These are phyloP conservation scores for Trachythela sp. DNA, from an alignment of 64 coral and sea anemone species.

Conservation along the genomic window DNA sequence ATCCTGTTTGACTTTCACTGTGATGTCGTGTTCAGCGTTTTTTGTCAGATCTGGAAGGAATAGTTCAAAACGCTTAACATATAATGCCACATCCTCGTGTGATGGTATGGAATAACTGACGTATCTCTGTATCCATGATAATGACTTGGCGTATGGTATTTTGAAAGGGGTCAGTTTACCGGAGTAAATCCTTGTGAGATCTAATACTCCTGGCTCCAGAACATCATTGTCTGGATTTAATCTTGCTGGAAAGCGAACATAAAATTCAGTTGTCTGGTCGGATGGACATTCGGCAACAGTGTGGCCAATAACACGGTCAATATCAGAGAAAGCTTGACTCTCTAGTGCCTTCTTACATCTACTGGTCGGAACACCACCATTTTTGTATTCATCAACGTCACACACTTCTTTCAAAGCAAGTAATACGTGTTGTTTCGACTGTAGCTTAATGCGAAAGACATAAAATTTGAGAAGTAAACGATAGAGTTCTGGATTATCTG, in stretches of 20 bases:
- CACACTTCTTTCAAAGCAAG: not conserved
- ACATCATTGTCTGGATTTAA: not conserved
- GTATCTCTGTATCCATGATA: not conserved
- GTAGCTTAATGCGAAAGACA: not conserved
- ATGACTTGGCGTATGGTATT: not conserved
- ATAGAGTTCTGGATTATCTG: not conserved
- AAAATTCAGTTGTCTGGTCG: not conserved
- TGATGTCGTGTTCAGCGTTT: not conserved
- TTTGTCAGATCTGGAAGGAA: not conserved
- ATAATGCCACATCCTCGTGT: not conserved
- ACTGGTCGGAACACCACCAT: not conserved
- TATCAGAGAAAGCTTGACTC: not conserved
- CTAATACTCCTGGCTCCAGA: not conserved
- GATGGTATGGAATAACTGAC: not conserved
- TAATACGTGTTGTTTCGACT: not conserved
- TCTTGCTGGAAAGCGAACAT: not conserved
- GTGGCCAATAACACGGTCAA: not conserved
- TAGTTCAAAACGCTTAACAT: not conserved
- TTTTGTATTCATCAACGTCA: not conserved
- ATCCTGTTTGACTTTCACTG: not conserved
- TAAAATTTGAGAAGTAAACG: not conserved
- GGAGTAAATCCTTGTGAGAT: not conserved
- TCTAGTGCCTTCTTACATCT: not conserved
- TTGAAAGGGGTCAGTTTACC: not conserved
- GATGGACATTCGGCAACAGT: not conserved